phyloP scores from a whole-genome alignment of 1,140 invertebrate species.

The Drosophila tsacasi region DNA sequence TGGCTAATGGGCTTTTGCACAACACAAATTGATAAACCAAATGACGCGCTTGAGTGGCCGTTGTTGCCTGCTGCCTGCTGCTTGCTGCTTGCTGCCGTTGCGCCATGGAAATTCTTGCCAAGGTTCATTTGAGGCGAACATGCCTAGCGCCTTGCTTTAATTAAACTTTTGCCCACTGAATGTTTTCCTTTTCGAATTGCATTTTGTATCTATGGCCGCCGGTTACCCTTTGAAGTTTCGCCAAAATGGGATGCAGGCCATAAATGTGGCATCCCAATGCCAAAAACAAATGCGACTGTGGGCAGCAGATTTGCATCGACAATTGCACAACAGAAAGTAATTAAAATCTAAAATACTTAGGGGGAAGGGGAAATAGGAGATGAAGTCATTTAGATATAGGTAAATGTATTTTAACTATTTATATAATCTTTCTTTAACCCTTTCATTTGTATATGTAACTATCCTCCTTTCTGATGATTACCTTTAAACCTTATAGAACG shows the following conservation, averaged over 20 bases:
- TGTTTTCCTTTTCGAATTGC: constrained; percentile 27
- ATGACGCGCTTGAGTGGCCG: constrained; percentile 37
- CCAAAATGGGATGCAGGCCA: constrained; percentile 17
- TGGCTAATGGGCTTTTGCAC: constrained; percentile 23
- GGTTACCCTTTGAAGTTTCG: constrained; percentile 38
- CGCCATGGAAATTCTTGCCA: constrained; percentile 52
- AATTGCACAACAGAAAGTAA: constrained; percentile 22
- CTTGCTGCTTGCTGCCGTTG: constrained; percentile 1
- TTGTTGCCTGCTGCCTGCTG: constrained; percentile 9
- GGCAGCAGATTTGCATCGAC: constrained; percentile 22
- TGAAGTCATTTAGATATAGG: background rate
- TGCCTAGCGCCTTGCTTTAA: constrained; percentile 39
- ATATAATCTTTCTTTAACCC: too few relatives aligned
- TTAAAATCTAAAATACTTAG: constrained; percentile 16
- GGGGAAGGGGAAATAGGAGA: background rate
- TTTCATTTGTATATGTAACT: background rate
- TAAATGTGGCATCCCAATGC: constrained; percentile 34
- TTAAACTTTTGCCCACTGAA: constrained; percentile 44
- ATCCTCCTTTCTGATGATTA: background rate
- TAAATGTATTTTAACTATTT: too few relatives aligned
- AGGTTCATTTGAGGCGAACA: constrained; percentile 43
- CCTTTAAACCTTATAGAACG: too few relatives aligned
- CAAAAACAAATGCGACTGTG: constrained; percentile 20
- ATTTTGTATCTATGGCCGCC: background rate
- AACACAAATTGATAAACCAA: constrained; percentile 51